Base-by-base conservation (phyloP, 2,113 vertebrate genomes). In the Ibidorhyncha struthersii region DNA sequence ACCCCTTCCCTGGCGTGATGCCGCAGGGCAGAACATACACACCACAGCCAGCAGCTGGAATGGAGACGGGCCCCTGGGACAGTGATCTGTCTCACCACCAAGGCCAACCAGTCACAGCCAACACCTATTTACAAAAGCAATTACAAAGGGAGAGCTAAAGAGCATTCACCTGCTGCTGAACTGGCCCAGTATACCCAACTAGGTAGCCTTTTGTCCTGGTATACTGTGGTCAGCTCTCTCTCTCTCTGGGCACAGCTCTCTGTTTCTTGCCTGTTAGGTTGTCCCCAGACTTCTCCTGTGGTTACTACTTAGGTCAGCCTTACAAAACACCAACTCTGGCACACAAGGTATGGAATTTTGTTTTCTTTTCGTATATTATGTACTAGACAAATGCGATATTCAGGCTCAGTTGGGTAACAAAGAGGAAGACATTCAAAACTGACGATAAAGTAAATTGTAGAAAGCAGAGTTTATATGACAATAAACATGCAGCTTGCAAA, bases 381-480 rank as follows among this genome's bases (percentile, higher is more conserved):
- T 27, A 80, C 50, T 82, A 65, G 72, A 89, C 45, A 86, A 90
- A 93, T 58, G 84, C 84, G 95, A 89, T 41, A 78, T 67, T 88
- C 40, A 58, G 74, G 55, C 77, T 93, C 67, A 92, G 45, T 8
- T 63, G 5, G 13, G 61, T 62, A 86, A 91, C 43, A 74, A 81
- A 62, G 11, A 87, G 6, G 19, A 92, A 66, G 36, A 79, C 76
- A 96, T 69, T 95, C 43, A 82, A 82, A 90, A 78, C 18, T 40
- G 16, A 96, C 63, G 18, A 71, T 55, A 61, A 96, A 49, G 32
- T 92, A 86, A 95, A 88, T 88, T 55, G 40, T 73, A 83, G 76
- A 95, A 96, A 97, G 94, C 71, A 92, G 62, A 92, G 52, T 95
- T 94, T 96, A 90, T 84, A 97, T 81, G 63, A 95, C 89, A 95